These are phyloP conservation scores for Felis chaus DNA, from an alignment of 2,113 vertebrate genomes.

Conservation along the genomic window DNA sequence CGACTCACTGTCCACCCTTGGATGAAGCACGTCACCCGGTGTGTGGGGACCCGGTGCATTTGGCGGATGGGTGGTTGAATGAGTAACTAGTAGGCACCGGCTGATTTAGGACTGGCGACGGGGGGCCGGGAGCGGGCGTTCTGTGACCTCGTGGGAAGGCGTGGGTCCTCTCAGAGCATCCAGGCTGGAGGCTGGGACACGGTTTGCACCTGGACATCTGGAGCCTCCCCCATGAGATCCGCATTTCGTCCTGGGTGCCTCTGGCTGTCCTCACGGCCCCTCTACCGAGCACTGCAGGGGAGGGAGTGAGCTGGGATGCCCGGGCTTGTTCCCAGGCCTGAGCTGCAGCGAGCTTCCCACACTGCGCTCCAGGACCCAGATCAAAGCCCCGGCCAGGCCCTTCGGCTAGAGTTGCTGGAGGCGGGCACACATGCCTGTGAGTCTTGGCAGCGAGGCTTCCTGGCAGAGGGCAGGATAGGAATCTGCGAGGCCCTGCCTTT, in stretches of 20 bases:
- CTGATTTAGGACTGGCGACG: not conserved
- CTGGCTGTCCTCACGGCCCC: not conserved
- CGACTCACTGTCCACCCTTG: accelerated
- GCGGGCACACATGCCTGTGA: not conserved
- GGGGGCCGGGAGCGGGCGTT: not conserved
- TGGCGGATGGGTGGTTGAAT: not conserved
- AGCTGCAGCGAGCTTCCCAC: not conserved
- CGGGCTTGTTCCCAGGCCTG: not conserved
- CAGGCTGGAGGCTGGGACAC: not conserved
- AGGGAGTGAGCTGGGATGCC: not conserved
- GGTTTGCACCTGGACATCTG: not conserved
- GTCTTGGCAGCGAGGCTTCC: not conserved
- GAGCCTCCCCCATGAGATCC: not conserved
- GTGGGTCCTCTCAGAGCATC: accelerated
- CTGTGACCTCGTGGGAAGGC: accelerated
- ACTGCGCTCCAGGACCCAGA: not conserved
- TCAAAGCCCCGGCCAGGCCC: not conserved
- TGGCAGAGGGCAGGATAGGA: not conserved
- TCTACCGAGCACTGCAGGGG: accelerated
- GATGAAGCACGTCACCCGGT: accelerated
- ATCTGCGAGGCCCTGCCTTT: not conserved
- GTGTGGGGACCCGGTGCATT: accelerated
- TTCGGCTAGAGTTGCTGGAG: not conserved
- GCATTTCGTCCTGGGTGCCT: not conserved
- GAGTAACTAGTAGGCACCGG: accelerated